Evolutionary conservation across 2,888 invertebrate genomes (phyloP), one percentile per base, ranked within the genome.

Genomic region (Nomada fabriciana): DNA sequence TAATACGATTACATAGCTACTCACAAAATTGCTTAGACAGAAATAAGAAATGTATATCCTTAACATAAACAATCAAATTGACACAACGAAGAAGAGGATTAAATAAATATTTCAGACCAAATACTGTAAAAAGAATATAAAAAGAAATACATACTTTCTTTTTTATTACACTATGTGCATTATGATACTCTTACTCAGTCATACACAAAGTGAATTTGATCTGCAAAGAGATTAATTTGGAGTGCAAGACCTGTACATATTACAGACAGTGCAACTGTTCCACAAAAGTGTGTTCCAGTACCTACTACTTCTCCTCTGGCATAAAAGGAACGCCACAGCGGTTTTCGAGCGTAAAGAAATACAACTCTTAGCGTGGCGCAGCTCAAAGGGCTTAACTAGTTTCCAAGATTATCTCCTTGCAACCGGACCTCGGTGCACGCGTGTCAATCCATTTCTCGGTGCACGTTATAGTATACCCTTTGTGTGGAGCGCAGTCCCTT

Each of bases 361-460:
- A 29, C 57, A 57, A 36, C 65, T 73, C 64, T 73, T 73, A 65
- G 36, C 65, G 15, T 25, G 43, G 18, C 10, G 13, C 18, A n/a
- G 43, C 50, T 65, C 47, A 65, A 59, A 73, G 57, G 57, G 42
- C 47, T 84, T 84, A 84, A 84, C 80, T 80, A 84, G 83, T 76
- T 83, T 74, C 60, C 67, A 84, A 80, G 76, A 84, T 84, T 83
- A 77, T 79, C 74, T 61, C 23, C 75, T 75, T 71, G 73, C 64
- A 43, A 29, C 43, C 23, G 47, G 52, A 29, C 47, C 13, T n/a
- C 36, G 11, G 61, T 57, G 20, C 52, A 23, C 57, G 76, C 65
- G 71, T 78, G 81, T 77, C 81, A 70, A 80, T 74, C 59, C 73
- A 70, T 76, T 81, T 77, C 72, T 75, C 72, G 11, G 57, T 69